Evolutionary conservation across 2,888 invertebrate species (phyloP), one percentile per base, ranked within the genome.

Genomic region (Chalcis sispes): DNA sequence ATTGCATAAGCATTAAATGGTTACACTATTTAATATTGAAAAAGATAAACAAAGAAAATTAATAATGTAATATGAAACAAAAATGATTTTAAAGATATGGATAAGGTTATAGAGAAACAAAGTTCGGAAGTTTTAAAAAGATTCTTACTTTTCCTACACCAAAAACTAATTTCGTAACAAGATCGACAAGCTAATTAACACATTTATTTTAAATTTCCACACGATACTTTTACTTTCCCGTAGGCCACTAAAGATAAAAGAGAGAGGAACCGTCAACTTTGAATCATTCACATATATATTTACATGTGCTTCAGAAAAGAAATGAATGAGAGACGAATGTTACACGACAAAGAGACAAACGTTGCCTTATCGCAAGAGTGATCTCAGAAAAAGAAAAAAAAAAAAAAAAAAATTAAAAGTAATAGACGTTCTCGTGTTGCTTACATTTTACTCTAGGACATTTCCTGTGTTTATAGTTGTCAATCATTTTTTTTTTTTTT

Each of bases 201-300:
- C 23, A 15, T 64, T 46, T 23, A 20, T 36, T 65, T 50, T 23
- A 25, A 42, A 40, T 65, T 61, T 61, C 40, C 42, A 36, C 40
- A 46, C 15, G 32, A 70, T 59, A 75, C 70, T 71, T 75, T 75
- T 75, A 71, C 75, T 75, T 75, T 75, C 71, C 18, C 66, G 66
- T 32, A 20, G 13, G 4, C 7, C 32, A 10, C 27, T 61, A 25
- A 42, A 52, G 70, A 70, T 36, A 74, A 74, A 36, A 36, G 36
- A 4, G 46, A 67, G 42, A 46, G n/a, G 27, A 62, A 50, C 40
- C 42, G 64, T 42, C 64, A 40, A 40, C 42, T 27, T 7, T 13
- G 48, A 52, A 69, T 64, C 46, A 64, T 48, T 69, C 62, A 42
- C 46, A 32, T 18, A 13, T 23, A 46, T 5, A 13, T n/a, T n/a